Percentiles rank a stretch among this genome's conserved stretches.
phyloP scores from a whole-genome alignment of 2,797 vertebrate species.

The Remorina albescens region DNA sequence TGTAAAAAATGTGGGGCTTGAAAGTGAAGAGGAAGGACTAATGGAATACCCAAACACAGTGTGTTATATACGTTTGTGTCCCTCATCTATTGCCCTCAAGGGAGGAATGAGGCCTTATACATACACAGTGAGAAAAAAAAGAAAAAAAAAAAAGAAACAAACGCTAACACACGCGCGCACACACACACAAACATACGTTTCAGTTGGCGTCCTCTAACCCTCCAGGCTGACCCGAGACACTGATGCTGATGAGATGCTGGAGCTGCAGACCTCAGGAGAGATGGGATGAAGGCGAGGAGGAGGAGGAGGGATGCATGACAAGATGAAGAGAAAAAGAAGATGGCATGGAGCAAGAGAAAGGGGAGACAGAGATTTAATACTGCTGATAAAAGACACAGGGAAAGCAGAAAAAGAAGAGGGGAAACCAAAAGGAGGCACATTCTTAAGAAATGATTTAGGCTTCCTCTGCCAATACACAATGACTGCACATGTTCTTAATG shows the following conservation, averaged over 20 bases:
- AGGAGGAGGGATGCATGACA: conserved; percentile 29
- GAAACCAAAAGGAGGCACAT: conserved; percentile 8
- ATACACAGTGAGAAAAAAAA: conserved; percentile 6
- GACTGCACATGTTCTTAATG: conserved; percentile 29
- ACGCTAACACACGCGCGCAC: too few relatives aligned
- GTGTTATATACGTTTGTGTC: background rate
- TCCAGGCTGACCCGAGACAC: conserved; percentile 64
- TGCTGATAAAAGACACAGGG: conserved; percentile 50
- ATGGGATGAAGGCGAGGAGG: conserved; percentile 39
- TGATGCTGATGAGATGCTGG: conserved; percentile 77
- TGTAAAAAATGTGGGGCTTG: conserved; percentile 9
- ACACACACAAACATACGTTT: conserved; percentile 23
- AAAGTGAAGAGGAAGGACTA: conserved; percentile 4
- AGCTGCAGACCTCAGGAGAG: conserved; percentile 70
- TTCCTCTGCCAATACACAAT: conserved; percentile 14
- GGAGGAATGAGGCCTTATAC: background rate
- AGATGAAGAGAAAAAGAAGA: conserved; percentile 59
- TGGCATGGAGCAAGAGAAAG: conserved; percentile 28
- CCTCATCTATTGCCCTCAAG: too few relatives aligned
- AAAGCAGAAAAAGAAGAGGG: background rate
- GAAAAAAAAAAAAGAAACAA: conserved; percentile 1
- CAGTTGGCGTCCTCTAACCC: conserved; percentile 27
- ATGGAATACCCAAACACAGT: background rate
- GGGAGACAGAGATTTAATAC: conserved; percentile 40
- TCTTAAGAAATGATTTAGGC: background rate